A percentile compares a stretch with the other conserved stretches of the same genome.
Evolutionary conservation across 2,797 vertebrate species (phyloP).

Genomic region (Eidolon dupreanum): DNA sequence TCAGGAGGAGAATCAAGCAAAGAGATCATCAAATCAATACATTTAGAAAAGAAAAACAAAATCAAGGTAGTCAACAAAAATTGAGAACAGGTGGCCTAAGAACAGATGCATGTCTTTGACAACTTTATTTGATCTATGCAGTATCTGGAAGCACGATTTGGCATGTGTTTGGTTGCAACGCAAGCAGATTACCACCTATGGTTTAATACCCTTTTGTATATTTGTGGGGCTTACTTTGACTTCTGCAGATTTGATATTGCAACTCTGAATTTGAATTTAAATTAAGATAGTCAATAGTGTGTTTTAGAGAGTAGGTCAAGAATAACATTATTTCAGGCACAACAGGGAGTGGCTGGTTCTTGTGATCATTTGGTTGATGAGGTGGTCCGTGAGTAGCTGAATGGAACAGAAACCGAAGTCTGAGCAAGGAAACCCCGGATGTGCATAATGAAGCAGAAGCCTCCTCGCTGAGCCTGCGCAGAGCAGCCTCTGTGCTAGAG

Average conservation of each 20-base stretch:
- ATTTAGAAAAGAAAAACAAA: not conserved
- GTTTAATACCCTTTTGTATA: not conserved
- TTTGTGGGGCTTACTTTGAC: not conserved
- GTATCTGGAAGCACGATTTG: not conserved
- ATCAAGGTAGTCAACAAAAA: not conserved
- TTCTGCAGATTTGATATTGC: not conserved
- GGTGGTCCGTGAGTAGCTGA: not conserved
- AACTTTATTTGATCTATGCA: not conserved
- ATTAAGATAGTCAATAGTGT: not conserved
- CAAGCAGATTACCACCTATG: not conserved
- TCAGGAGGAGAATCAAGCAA: not conserved
- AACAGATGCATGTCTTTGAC: not conserved
- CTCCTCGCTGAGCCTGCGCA: fast-evolving
- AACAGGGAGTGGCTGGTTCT: not conserved
- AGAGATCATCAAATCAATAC: not conserved
- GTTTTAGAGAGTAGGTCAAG: not conserved
- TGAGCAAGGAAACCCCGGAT: not conserved
- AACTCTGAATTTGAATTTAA: not conserved
- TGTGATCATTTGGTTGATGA: not conserved
- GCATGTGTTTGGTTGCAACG: not conserved
- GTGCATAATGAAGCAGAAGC: fast-evolving
- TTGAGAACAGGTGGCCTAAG: not conserved
- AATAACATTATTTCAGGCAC: not conserved
- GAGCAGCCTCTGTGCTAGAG: fast-evolving
- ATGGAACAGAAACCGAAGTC: fast-evolving